Percentiles rank a stretch among this genome's conserved stretches.
Conservation (phyloP, 2,888 invertebrate species). For the Prenolepis imparis region DNA sequence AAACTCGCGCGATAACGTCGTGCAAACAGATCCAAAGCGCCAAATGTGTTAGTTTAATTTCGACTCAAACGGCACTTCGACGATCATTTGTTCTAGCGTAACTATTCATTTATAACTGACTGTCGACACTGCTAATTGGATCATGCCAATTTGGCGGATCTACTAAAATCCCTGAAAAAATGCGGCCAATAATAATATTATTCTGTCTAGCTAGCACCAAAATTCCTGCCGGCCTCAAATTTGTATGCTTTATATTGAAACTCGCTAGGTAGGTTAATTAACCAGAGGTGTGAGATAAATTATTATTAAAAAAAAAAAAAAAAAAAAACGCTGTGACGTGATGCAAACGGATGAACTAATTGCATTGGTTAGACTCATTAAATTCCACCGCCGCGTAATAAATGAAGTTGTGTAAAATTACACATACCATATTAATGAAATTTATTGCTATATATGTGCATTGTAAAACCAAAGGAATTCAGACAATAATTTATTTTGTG, state of each 20-base stretch:
- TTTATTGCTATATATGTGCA: constrained; percentile 16
- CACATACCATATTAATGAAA: constrained; percentile 41
- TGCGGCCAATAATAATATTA: constrained; percentile 47
- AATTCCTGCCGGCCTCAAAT: constrained; percentile 29
- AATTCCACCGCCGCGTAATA: constrained; percentile 52
- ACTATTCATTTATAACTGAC: constrained; percentile 65
- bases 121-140: constrained; percentile 62
- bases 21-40: constrained; percentile 38
- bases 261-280: constrained; percentile 63
- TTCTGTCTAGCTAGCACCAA: neutral
- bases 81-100: constrained; percentile 61
- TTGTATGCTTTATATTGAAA: constrained; percentile 24
- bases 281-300: constrained; percentile 61
- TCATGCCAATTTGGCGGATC: constrained; percentile 59
- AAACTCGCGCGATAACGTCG: constrained; percentile 51
- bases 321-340: constrained; percentile 40
- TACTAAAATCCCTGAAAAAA: constrained; percentile 57
- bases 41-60: constrained; percentile 63
- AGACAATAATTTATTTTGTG: constrained; percentile 25
- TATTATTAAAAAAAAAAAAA: constrained; percentile 67
- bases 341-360: constrained; percentile 57
- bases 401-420: constrained; percentile 37
- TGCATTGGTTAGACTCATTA: constrained; percentile 61
- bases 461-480: neutral
- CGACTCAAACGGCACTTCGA: constrained; percentile 55